Base-by-base conservation (phyloP, 2,888 invertebrate genomes). In the Rhimphoctona megacephalus region DNA sequence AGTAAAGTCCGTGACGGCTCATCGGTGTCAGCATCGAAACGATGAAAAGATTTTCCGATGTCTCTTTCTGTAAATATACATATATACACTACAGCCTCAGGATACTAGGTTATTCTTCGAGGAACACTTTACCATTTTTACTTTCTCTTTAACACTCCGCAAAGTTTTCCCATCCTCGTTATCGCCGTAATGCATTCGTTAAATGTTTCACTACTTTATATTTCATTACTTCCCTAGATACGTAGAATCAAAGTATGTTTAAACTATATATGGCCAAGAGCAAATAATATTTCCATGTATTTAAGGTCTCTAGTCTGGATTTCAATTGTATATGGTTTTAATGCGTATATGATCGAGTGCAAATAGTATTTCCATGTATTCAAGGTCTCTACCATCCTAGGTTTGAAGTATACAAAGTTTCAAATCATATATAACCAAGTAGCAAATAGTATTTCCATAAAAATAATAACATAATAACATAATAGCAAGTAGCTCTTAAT, bases 81-180 rank as follows among this genome's bases (percentile, higher is more conserved):
- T 30, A 66, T 72, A 39, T 66, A 54, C 54, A 52, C 19, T 49
- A n/a, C 49, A 5, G 36, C n/a, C 54, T 64, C 30, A 52, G 49
- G 69, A 43, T 19, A 54, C 43, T 36, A 39, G 70, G 67, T 82
- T 46, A 78, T 78, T 81, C 67, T 66, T 43, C 54, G 19, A 70
- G 14, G 43, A 79, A 80, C 70, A 54, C 76, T 83, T 85, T 69
- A 46, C 79, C 76, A 83, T 86, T 81, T 81, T 86, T 83, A 86
- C 72, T 76, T 83, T n/a, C 83, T 70, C 82, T 72, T 82, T 70
- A 86, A 83, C 86, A 72, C 80, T 67, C 70, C 76, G 25, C 57
- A 66, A 72, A 69, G 49, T 83, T 77, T 81, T 70, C 61, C 72
- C 76, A 9, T 39, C 49, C 81, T 83, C 83, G 70, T 83, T 86